Evolutionary conservation across 2,888 invertebrate species (phyloP).

Genomic region (Troides aeacus): DNA sequence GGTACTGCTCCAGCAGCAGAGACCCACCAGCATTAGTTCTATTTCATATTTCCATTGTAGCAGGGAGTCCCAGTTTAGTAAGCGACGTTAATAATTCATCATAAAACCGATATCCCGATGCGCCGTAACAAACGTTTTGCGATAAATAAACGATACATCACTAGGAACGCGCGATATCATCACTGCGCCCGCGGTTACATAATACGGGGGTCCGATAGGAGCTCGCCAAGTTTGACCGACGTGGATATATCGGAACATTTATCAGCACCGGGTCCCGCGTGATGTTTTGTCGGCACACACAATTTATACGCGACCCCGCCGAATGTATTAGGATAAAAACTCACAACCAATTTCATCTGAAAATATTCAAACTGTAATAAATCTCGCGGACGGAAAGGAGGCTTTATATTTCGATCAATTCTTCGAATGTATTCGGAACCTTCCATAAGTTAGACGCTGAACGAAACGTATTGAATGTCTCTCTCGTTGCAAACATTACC

Average conservation of each 20-base stretch:
- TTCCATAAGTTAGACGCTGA: too few relatives aligned
- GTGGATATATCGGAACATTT: slow-evolving; percentile 15
- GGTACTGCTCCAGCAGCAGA: too few relatives aligned
- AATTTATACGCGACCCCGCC: slow-evolving; percentile 17
- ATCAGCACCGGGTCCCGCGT: neutral
- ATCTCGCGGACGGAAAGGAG: neutral
- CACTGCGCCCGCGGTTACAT: neutral
- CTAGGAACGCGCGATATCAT: slow-evolving; percentile 3
- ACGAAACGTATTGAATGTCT: too few relatives aligned
- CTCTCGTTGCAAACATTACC: too few relatives aligned
- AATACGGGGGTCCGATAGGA: slow-evolving; percentile 5
- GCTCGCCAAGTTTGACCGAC: slow-evolving; percentile 21
- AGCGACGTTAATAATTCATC: neutral
- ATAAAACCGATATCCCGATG: slow-evolving; percentile 12
- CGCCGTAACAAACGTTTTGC: slow-evolving; percentile 1
- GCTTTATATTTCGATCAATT: slow-evolving; percentile 17
- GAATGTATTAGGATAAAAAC: neutral
- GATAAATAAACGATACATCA: slow-evolving; percentile 9
- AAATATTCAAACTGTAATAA: neutral
- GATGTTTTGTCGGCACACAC: neutral
- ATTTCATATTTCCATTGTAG: too few relatives aligned
- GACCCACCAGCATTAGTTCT: too few relatives aligned
- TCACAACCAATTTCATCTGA: neutral
- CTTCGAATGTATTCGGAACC: too few relatives aligned
- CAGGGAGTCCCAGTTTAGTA: too few relatives aligned